These are phyloP conservation scores for Forbesichthys papilliferus DNA, from an alignment of 2,113 vertebrate species.

Conservation along the genomic window DNA sequence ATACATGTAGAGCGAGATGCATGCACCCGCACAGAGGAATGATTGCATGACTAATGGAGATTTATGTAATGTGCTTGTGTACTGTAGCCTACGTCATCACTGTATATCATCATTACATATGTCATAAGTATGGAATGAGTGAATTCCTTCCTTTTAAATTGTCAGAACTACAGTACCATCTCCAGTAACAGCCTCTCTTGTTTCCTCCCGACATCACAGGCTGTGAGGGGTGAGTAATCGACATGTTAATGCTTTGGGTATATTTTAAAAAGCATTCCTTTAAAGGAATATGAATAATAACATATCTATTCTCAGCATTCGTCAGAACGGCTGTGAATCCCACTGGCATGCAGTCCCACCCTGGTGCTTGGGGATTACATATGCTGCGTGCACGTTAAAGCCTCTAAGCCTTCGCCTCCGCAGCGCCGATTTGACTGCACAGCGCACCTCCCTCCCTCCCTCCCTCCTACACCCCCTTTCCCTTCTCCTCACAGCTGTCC, in stretches of 20 bases:
- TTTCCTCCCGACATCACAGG: too few species aligned
- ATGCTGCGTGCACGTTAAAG: conserved; percentile 57
- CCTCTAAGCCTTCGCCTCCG: conserved; percentile 64
- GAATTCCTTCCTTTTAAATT: not conserved
- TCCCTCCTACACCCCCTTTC: conserved; percentile 11
- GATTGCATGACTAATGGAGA: too few species aligned
- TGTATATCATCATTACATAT: conserved; percentile 21
- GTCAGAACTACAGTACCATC: conserved; percentile 4
- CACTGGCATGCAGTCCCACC: conserved; percentile 43
- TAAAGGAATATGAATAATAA: conserved; percentile 30
- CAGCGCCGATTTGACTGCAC: conserved; percentile 66
- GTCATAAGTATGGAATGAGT: not conserved
- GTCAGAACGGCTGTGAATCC: conserved; percentile 39
- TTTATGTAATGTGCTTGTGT: not conserved
- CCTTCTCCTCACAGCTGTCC: conserved; percentile 48
- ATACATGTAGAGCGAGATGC: too few species aligned
- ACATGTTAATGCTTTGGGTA: not conserved
- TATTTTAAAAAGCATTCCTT: not conserved
- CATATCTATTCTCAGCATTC: conserved; percentile 28
- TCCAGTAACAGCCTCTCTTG: too few species aligned
- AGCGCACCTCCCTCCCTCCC: not conserved
- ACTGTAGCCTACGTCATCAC: conserved; percentile 23
- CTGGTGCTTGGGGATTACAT: conserved; percentile 64
- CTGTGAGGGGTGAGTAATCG: too few species aligned
- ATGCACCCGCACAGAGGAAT: too few species aligned